Percentiles rank a stretch among this genome's conserved stretches.
These are phyloP conservation scores for Trichoplusia ni DNA, from an alignment of 1,140 invertebrate genomes.

Conservation along the genomic window DNA sequence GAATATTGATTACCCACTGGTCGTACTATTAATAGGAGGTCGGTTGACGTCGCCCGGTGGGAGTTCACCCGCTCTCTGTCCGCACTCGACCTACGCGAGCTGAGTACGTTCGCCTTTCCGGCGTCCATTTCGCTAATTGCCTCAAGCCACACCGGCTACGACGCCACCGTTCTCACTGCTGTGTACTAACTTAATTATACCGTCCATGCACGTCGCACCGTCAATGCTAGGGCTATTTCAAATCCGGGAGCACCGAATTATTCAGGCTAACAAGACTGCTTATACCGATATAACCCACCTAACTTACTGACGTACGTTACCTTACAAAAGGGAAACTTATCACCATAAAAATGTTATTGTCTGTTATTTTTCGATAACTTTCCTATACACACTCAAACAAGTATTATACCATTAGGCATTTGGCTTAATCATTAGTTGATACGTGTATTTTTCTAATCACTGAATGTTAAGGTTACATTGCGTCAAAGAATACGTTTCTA, in stretches of 20 bases:
- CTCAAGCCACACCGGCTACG: slow-evolving; percentile 40
- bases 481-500: no score
- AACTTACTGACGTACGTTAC: background rate
- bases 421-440: no score
- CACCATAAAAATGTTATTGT: background rate
- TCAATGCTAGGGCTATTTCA: slow-evolving; percentile 1
- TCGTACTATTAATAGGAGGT: slow-evolving; percentile 62
- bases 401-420: no score
- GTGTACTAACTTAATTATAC: slow-evolving; percentile 22
- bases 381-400: no score
- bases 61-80: slow-evolving; percentile 40
- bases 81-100: slow-evolving; percentile 41
- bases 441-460: no score
- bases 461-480: no score
- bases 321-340: no score
- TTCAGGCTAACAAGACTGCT: background rate
- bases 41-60: slow-evolving; percentile 41
- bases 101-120: slow-evolving; percentile 59
- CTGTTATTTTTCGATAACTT: no score
- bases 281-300: background rate
- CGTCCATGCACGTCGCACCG: slow-evolving; percentile 15
- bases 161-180: background rate
- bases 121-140: slow-evolving; percentile 68
- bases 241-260: slow-evolving; percentile 1
- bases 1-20: slow-evolving; percentile 68